Evolutionary conservation across 2,888 invertebrate species (phyloP).

Genomic region (Ennomos erosarius): DNA sequence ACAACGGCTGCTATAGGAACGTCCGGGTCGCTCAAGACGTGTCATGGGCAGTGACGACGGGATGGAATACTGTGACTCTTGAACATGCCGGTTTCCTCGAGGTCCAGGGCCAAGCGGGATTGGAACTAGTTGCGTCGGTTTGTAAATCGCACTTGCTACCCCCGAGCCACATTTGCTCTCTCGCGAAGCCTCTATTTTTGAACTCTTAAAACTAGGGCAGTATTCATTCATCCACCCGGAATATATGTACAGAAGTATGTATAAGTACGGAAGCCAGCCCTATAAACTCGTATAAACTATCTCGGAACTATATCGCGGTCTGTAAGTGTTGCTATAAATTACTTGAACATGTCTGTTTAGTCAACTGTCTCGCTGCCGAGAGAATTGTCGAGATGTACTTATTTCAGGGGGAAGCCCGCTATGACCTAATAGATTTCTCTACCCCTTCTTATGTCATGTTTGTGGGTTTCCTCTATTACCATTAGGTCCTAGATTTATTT

Average conservation of each 20-base stretch:
- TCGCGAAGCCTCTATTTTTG: not conserved
- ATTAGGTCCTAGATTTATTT: too few species aligned
- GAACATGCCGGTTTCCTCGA: too few species aligned
- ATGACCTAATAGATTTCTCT: too few species aligned
- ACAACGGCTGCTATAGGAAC: too few species aligned
- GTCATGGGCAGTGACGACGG: too few species aligned
- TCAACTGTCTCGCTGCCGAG: constrained; percentile 8
- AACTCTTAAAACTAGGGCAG: constrained; percentile 13
- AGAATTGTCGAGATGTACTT: constrained; percentile 6
- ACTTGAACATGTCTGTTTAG: constrained; percentile 22
- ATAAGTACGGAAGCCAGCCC: constrained; percentile 16
- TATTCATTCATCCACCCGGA: constrained; percentile 2
- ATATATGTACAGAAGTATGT: constrained; percentile 18
- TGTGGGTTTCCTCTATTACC: not conserved
- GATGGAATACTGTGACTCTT: too few species aligned
- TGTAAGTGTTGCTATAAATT: constrained; percentile 30
- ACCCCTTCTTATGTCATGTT: not conserved
- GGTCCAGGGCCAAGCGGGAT: too few species aligned
- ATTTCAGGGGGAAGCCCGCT: too few species aligned
- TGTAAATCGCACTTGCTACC: too few species aligned
- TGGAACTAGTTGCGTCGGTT: too few species aligned
- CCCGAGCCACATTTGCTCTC: too few species aligned
- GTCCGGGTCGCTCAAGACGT: too few species aligned
- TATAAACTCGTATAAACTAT: constrained; percentile 18
- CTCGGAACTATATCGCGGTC: constrained; percentile 22